Conservation (phyloP, 1,140 invertebrate genomes). For the Atta texana region DNA sequence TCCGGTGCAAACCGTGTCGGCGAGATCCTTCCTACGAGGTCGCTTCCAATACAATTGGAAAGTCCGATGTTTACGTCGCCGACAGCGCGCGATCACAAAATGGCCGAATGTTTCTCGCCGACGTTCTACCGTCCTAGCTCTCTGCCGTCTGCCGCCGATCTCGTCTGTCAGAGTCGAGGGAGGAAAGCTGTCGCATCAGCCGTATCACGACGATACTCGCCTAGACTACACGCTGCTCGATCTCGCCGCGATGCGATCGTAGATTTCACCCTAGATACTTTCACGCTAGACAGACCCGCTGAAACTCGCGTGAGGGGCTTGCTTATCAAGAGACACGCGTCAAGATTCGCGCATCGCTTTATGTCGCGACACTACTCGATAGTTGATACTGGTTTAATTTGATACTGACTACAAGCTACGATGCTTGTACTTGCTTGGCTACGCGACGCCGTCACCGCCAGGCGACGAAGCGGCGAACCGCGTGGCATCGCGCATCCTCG, state of each 20-base stretch:
- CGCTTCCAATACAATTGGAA: constrained; percentile 75
- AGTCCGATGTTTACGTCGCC: constrained; percentile 79
- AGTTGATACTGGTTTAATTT: no score
- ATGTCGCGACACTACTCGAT: not conserved
- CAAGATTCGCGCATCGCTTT: constrained; percentile 21
- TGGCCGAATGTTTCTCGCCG: constrained; percentile 72
- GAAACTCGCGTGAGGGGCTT: constrained; percentile 3
- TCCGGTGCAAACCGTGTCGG: no score
- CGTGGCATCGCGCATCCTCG: no score
- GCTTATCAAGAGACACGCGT: not conserved
- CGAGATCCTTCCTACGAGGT: not conserved
- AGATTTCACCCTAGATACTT: not conserved
- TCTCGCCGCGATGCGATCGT: not conserved
- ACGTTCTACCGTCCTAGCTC: constrained; percentile 1
- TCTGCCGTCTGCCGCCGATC: not conserved
- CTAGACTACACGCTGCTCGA: not conserved
- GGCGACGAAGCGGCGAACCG: no score
- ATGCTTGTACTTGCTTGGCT: no score
- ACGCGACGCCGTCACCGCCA: not conserved
- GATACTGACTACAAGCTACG: no score
- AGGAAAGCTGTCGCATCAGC: no score
- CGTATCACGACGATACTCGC: no score
- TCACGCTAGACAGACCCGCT: not conserved
- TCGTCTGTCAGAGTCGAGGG: not conserved
- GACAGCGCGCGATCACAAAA: constrained; percentile 77